phyloP scores from a whole-genome alignment of 2,113 vertebrate species.

The Trogon melanurus region DNA sequence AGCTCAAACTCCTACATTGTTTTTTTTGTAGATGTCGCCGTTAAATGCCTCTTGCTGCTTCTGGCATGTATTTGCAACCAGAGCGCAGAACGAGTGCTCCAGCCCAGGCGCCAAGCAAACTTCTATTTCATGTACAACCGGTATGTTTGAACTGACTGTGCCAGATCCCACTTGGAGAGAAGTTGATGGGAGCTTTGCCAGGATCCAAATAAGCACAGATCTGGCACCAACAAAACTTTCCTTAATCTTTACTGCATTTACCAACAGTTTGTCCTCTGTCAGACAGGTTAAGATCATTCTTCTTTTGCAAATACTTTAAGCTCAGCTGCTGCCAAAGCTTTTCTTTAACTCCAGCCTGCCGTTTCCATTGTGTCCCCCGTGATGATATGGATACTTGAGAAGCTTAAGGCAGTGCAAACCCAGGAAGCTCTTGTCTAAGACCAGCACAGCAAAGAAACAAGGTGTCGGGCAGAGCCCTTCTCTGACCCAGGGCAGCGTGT shows the following conservation, averaged over 20 bases:
- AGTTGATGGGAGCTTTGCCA: constrained; percentile 5
- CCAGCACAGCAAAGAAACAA: background rate
- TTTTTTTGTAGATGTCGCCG: background rate
- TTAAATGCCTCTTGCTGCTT: background rate
- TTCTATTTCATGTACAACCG: background rate
- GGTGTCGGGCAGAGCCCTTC: background rate
- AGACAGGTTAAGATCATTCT: background rate
- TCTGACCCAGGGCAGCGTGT: background rate
- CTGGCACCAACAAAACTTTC: background rate
- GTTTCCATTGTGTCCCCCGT: fast-evolving
- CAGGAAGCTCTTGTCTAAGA: background rate
- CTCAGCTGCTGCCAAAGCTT: background rate
- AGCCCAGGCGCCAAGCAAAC: background rate
- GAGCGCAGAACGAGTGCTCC: background rate
- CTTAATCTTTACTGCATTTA: background rate
- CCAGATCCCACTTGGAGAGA: background rate
- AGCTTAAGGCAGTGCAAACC: background rate
- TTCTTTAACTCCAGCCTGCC: background rate
- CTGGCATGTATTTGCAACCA: background rate
- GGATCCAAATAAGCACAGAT: background rate
- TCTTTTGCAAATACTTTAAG: background rate
- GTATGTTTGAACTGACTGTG: constrained; percentile 6
- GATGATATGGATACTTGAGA: background rate
- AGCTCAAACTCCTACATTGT: background rate
- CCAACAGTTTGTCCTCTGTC: background rate